Conservation (phyloP, 1,140 invertebrate genomes). For the Plectrocnemia conspersa region DNA sequence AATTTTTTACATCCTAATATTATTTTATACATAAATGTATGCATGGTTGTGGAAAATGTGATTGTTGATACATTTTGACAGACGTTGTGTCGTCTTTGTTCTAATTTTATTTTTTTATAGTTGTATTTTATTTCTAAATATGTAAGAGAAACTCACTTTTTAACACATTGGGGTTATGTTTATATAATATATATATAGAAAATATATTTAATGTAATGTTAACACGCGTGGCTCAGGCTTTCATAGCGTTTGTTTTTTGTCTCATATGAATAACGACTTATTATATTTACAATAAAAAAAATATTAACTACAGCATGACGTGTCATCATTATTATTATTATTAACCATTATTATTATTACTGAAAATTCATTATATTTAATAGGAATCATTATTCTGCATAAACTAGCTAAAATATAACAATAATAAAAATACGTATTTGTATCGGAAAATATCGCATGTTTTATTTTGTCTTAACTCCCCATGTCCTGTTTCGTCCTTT, state of each 20-base stretch:
- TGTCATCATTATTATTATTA: slow-evolving; percentile 29
- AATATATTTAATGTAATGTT: slow-evolving; percentile 21
- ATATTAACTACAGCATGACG: slow-evolving; percentile 36
- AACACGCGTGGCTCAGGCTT: slow-evolving; percentile 28
- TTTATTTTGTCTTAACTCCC: slow-evolving; percentile 36
- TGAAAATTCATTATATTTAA: slow-evolving; percentile 51
- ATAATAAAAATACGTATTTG: slow-evolving; percentile 52
- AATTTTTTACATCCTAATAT: too few species aligned
- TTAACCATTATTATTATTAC: slow-evolving; percentile 36
- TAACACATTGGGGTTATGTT: slow-evolving; percentile 25
- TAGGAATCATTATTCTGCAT: slow-evolving; percentile 57
- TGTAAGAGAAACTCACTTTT: too few species aligned
- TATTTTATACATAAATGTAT: too few species aligned
- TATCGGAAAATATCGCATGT: slow-evolving; percentile 45
- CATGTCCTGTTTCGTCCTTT: not conserved
- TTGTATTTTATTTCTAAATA: not conserved
- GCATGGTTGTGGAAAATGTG: slow-evolving; percentile 14
- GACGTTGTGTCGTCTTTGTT: not conserved
- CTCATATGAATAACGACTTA: slow-evolving; percentile 35
- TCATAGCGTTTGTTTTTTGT: slow-evolving; percentile 36
- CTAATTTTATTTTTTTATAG: not conserved
- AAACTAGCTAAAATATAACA: slow-evolving; percentile 55
- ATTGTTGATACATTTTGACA: slow-evolving; percentile 16
- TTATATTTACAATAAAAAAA: slow-evolving; percentile 36
- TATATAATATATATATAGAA: slow-evolving; percentile 15